Conservation (phyloP, 1,140 invertebrate species). For the Lasioglossum baleicum region DNA sequence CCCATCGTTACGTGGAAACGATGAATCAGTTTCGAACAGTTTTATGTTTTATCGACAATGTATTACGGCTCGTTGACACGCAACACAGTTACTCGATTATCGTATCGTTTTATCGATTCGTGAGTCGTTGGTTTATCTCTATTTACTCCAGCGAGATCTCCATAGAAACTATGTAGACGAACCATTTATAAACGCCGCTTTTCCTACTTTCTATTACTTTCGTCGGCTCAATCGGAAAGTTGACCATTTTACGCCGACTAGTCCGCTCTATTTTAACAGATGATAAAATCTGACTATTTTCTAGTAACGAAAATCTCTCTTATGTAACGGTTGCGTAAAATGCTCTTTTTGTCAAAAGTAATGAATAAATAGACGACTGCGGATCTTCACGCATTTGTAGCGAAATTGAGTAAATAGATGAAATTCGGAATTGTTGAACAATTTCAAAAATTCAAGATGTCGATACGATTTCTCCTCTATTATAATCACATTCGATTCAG, state of each 20-base stretch:
- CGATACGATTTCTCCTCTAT: no score
- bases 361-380: background rate
- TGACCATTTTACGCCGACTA: background rate
- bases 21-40: conserved; percentile 1
- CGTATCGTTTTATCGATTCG: conserved; percentile 49
- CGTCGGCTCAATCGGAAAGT: background rate
- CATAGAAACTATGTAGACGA: conserved; percentile 19
- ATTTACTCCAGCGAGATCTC: background rate
- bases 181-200: conserved; percentile 19
- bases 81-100: conserved; percentile 30
- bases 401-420: no score
- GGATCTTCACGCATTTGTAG: no score
- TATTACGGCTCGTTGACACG: conserved; percentile 1
- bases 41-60: conserved; percentile 38
- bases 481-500: no score
- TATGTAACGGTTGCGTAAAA: background rate
- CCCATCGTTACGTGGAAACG: background rate
- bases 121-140: conserved; percentile 46
- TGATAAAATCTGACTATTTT: background rate
- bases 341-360: background rate
- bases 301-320: background rate
- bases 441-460: no score
- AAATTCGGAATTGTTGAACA: no score
- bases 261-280: background rate
- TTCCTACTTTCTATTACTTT: conserved; percentile 47